These are phyloP conservation scores for Noctuana brunneofusca DNA, from an alignment of 2,888 invertebrate species.

Conservation along the genomic window DNA sequence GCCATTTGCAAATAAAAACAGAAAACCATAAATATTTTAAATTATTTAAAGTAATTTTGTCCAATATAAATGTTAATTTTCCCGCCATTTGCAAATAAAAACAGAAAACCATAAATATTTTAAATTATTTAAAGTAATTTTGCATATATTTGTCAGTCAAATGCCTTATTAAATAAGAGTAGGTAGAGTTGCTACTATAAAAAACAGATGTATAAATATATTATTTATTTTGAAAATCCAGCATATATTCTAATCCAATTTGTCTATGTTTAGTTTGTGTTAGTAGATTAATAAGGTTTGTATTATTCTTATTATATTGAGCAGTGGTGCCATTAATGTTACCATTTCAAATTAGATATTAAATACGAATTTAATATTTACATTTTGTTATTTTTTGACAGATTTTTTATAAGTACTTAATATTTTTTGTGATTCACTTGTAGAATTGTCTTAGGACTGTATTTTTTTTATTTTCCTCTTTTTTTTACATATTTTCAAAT, in stretches of 20 bases:
- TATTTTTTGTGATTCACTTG: background rate
- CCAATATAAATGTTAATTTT: no score
- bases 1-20: no score
- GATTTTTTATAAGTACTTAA: conserved; percentile 50
- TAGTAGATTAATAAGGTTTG: conserved; percentile 9
- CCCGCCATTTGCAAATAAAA: no score
- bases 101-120: no score
- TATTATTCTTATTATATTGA: conserved; percentile 10
- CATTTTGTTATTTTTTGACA: conserved; percentile 50
- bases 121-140: no score
- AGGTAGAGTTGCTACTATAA: no score
- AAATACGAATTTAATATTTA: conserved; percentile 29
- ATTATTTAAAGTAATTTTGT: no score
- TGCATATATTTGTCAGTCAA: no score
- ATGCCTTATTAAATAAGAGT: no score
- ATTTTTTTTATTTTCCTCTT: no score
- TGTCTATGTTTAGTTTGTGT: background rate
- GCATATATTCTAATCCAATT: background rate
- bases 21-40: no score
- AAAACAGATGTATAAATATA: background rate
- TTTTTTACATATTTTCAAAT: no score
- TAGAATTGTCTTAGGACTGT: background rate
- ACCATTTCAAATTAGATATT: conserved; percentile 62
- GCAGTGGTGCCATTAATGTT: conserved; percentile 75
- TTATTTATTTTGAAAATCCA: background rate